phyloP scores from a whole-genome alignment of 2,797 vertebrate genomes.

The Anguilla obscura region DNA sequence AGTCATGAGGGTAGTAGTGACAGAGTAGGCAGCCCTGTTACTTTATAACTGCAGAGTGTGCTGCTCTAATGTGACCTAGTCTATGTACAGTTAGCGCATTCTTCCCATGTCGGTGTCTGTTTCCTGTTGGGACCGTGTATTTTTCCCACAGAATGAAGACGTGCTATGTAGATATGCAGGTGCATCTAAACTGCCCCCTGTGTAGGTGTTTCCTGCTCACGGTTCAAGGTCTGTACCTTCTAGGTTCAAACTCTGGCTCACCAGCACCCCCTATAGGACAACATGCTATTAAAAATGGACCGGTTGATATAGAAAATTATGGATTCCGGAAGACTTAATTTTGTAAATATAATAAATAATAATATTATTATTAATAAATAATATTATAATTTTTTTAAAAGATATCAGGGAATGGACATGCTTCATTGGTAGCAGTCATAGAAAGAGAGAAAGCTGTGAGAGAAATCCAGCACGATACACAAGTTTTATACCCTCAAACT shows the following conservation, averaged over 20 bases:
- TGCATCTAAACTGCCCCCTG: not conserved
- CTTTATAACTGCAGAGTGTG: not conserved
- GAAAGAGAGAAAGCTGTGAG: too few relatives aligned
- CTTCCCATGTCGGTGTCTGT: not conserved
- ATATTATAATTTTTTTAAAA: too few relatives aligned
- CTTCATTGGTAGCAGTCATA: too few relatives aligned
- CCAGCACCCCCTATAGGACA: not conserved
- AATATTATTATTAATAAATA: too few relatives aligned
- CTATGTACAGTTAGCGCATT: not conserved
- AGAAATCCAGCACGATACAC: too few relatives aligned
- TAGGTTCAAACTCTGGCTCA: not conserved
- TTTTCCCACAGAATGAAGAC: not conserved
- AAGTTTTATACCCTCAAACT: too few relatives aligned
- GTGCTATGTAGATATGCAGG: not conserved
- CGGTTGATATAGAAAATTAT: not conserved
- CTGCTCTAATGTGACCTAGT: not conserved
- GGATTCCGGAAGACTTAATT: not conserved
- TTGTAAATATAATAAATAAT: not conserved
- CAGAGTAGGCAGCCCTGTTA: not conserved
- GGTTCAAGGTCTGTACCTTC: not conserved
- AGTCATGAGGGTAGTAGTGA: not conserved
- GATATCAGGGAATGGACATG: too few relatives aligned
- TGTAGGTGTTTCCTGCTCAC: not conserved
- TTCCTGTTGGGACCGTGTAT: not conserved
- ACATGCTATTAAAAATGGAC: not conserved